Evolutionary conservation across 2,888 invertebrate genomes (phyloP).

Genomic region (Scrobipalpa costella): DNA sequence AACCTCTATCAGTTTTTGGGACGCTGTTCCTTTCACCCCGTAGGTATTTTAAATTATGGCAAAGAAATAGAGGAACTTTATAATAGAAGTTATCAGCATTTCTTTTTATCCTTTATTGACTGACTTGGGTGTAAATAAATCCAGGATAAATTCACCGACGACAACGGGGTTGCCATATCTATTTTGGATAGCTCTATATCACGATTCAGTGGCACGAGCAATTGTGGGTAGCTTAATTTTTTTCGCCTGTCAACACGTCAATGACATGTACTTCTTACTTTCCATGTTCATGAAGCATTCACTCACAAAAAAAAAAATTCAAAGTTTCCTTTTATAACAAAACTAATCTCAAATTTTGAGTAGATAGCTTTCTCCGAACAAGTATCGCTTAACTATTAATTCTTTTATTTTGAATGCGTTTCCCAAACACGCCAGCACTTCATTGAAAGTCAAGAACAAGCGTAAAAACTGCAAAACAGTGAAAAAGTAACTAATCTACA

Average conservation of each 20-base stretch:
- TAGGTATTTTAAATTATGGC: neutral
- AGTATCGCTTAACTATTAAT: neutral
- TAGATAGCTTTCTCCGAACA: neutral
- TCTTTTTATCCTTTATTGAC: too few relatives aligned
- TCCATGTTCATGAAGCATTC: slow-evolving; percentile 1
- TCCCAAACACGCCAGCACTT: neutral
- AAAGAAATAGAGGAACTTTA: neutral
- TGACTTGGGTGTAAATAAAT: too few relatives aligned
- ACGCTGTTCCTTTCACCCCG: too few relatives aligned
- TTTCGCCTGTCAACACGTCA: slow-evolving; percentile 70
- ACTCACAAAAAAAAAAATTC: neutral
- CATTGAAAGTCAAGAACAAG: neutral
- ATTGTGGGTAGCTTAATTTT: slow-evolving; percentile 68
- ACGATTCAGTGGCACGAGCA: slow-evolving; percentile 54
- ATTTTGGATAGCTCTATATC: slow-evolving; percentile 37
- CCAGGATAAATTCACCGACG: too few relatives aligned
- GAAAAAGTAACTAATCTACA: neutral
- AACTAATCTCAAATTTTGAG: neutral
- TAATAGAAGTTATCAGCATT: neutral
- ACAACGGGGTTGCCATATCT: neutral
- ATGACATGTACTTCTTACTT: slow-evolving; percentile 52
- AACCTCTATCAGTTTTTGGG: too few relatives aligned
- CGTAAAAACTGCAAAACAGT: neutral
- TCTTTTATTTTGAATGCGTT: too few relatives aligned
- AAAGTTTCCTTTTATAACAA: neutral